Evolutionary conservation across 1,140 invertebrate genomes (phyloP).

Genomic region (Brachionus calyciflorus): DNA sequence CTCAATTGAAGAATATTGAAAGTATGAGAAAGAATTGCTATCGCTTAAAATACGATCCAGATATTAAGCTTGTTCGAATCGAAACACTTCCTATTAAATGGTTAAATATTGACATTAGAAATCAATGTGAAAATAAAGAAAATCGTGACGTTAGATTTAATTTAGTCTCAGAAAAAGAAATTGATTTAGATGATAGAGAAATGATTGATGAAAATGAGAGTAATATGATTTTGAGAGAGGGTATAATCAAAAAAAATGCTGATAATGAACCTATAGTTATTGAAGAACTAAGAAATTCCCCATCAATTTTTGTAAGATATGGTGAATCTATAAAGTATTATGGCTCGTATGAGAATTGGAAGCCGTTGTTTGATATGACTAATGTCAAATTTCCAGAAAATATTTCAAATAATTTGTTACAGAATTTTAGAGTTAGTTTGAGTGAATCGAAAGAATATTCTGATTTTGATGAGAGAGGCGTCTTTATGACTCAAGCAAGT

Average conservation of each 20-base stretch:
- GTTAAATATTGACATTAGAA: slow-evolving; percentile 5
- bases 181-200: not conserved
- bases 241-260: not conserved
- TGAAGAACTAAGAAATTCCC: not conserved
- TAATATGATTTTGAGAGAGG: not conserved
- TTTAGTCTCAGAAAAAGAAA: slow-evolving; percentile 5
- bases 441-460: slow-evolving; percentile 1
- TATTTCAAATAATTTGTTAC: not conserved
- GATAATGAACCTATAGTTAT: not conserved
- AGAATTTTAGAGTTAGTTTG: slow-evolving; percentile 1
- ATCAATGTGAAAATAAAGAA: not conserved
- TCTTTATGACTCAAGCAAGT: not conserved
- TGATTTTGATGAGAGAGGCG: not conserved
- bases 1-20: not conserved
- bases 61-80: not conserved
- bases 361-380: not conserved
- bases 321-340: slow-evolving; percentile 5
- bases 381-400: not conserved
- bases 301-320: not conserved
- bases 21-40: not conserved
- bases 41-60: not conserved
- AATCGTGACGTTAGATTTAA: not conserved
- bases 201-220: not conserved
- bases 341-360: not conserved
- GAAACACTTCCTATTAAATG: slow-evolving; percentile 22